Conservation (phyloP, 53 echinoderm and acorn worm species). For the Antedon mediterranea region DNA sequence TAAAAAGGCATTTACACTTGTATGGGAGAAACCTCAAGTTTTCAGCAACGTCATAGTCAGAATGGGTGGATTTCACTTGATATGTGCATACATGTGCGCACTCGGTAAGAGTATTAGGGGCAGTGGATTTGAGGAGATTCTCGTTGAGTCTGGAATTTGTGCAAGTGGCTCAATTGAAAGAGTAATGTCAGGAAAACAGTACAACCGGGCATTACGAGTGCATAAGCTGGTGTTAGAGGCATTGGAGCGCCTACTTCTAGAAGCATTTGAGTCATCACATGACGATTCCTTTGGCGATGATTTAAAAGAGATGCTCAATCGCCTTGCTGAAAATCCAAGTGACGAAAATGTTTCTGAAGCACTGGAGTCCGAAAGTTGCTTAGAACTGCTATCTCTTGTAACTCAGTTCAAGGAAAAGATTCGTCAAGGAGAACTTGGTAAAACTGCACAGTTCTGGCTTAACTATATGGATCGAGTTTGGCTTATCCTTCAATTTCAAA, state of each 20-base stretch:
- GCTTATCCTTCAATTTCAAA: too few relatives aligned
- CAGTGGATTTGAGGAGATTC: slow-evolving; percentile 26
- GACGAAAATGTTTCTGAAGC: too few relatives aligned
- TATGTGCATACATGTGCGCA: slow-evolving; percentile 31
- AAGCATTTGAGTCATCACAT: slow-evolving; percentile 5
- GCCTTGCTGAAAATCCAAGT: not conserved
- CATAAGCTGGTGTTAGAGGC: slow-evolving; percentile 10
- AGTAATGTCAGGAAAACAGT: slow-evolving; percentile 30
- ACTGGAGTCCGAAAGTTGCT: too few relatives aligned
- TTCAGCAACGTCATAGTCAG: slow-evolving; percentile 25
- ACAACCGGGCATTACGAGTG: slow-evolving; percentile 26
- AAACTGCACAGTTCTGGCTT: too few relatives aligned
- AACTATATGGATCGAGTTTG: too few relatives aligned
- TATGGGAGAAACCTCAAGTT: slow-evolving; percentile 10
- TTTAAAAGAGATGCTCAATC: slow-evolving; percentile 2
- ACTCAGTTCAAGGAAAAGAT: too few relatives aligned
- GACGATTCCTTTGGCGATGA: slow-evolving; percentile 14
- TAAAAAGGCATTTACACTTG: slow-evolving; percentile 31
- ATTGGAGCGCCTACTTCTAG: slow-evolving; percentile 28
- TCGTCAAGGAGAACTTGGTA: too few relatives aligned
- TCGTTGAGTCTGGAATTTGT: slow-evolving; percentile 29
- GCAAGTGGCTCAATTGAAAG: slow-evolving; percentile 32
- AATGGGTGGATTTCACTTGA: slow-evolving; percentile 30
- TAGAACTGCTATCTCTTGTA: too few relatives aligned
- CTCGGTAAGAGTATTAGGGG: slow-evolving; percentile 23